Evolutionary conservation across 2,888 invertebrate species (phyloP).

Genomic region (Drosophila niveifrons): DNA sequence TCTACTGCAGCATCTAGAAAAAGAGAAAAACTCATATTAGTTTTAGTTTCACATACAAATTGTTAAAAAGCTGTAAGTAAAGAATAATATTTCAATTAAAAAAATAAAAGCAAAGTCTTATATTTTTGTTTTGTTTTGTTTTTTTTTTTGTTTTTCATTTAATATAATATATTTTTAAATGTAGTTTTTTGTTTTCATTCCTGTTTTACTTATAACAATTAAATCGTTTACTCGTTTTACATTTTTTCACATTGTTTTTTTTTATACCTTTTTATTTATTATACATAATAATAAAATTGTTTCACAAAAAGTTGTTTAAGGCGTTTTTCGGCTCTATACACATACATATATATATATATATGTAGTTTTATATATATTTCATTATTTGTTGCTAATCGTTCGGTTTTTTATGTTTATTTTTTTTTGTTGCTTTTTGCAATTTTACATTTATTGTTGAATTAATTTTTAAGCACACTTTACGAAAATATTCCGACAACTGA

Average conservation of each 20-base stretch:
- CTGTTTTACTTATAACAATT: constrained; percentile 72
- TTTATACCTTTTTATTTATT: constrained; percentile 49
- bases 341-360: constrained; percentile 28
- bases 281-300: constrained; percentile 73
- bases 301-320: constrained; percentile 78
- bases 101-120: constrained; percentile 33
- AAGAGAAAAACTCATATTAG: constrained; percentile 70
- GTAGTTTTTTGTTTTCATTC: constrained; percentile 65
- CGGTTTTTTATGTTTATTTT: constrained; percentile 33
- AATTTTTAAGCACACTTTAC: constrained; percentile 69
- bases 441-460: constrained; percentile 30
- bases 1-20: constrained; percentile 56
- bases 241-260: constrained; percentile 54
- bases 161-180: constrained; percentile 66
- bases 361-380: constrained; percentile 20
- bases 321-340: constrained; percentile 76
- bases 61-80: constrained; percentile 31
- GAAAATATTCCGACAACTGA: constrained; percentile 61
- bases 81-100: not conserved
- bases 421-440: constrained; percentile 40
- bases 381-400: constrained; percentile 50
- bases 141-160: constrained; percentile 51
- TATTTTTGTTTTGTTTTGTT: constrained; percentile 24
- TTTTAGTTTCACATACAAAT: constrained; percentile 28
- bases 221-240: constrained; percentile 73